Evolutionary conservation across 2,113 vertebrate species (phyloP).

Genomic region (Redunca redunca): DNA sequence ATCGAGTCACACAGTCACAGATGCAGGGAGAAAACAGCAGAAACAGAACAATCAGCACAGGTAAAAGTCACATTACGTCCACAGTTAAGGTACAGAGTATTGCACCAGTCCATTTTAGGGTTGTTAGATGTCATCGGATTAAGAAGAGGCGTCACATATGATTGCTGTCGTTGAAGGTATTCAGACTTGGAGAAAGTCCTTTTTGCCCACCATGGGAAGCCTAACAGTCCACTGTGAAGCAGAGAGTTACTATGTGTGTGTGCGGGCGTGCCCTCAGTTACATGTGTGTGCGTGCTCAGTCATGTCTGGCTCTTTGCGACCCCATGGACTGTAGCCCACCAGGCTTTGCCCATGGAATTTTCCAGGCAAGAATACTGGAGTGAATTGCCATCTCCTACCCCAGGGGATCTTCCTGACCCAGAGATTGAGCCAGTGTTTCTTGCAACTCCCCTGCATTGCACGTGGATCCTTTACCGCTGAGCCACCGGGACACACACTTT

Average conservation of each 20-base stretch:
- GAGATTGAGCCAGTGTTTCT: neutral
- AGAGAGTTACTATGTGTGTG: neutral
- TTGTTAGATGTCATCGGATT: neutral
- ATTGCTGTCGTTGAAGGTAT: rapidly evolving
- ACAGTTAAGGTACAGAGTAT: neutral
- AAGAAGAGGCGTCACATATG: neutral
- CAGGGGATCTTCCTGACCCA: neutral
- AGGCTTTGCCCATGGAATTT: neutral
- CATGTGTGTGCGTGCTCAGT: neutral
- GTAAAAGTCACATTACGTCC: neutral
- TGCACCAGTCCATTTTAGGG: neutral
- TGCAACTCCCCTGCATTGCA: neutral
- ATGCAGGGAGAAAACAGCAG: neutral
- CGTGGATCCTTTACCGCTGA: neutral
- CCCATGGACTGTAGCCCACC: neutral
- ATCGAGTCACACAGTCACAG: neutral
- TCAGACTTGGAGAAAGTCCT: neutral
- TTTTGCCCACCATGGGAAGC: neutral
- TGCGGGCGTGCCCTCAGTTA: no score
- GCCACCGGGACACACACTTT: neutral
- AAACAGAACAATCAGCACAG: neutral
- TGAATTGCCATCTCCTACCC: neutral
- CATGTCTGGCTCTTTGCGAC: neutral
- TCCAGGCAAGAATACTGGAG: neutral
- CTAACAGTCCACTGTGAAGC: neutral